Evolutionary conservation across 2,113 vertebrate species (phyloP), one percentile per base, ranked within the genome.

Genomic region (Vimba vimba): DNA sequence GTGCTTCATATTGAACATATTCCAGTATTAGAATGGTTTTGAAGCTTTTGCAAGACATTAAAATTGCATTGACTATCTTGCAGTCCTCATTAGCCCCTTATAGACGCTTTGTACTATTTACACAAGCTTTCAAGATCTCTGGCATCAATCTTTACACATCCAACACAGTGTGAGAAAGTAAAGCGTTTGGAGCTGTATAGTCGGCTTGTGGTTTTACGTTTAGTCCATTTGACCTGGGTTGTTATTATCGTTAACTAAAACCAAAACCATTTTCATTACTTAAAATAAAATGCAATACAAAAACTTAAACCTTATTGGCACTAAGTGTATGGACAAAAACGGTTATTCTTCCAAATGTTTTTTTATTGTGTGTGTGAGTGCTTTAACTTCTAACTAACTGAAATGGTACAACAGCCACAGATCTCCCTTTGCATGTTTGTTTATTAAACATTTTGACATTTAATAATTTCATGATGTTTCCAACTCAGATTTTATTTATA

Each of bases 51-150:
- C 78, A 80, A 80, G 59, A 80, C 59, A 81, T 81, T 81, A 81
- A 81, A 81, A 47, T 81, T 66, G 79, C 59, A 45, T 64, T 81
- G 59, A 47, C 59, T 80, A 25, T 80, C 78, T 80, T 1, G 57
- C 79, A 21, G 15, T 81, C 13, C 39, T 81, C 79, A 19, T 83
- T 30, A 87, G 84, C 74, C 92, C 90, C 86, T 55, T 15, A 3
- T 89, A 91, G 91, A 92, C 60, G 82, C 89, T 82, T 88, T 91
- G 91, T 92, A 81, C 92, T 88, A 92, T 87, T 93, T 94, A 76
- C 89, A 89, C 85, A 79, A 90, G 88, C 74, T 87, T 39, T 86
- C 55, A 25, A 84, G 76, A 75, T 80, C 57, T 75, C 25, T 86
- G 74, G 50, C 81, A 25, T 80, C 36, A 12, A 43, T 74, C 36